Evolutionary conservation across 2,888 invertebrate species (phyloP).

Genomic region (Athrips mouffetella): DNA sequence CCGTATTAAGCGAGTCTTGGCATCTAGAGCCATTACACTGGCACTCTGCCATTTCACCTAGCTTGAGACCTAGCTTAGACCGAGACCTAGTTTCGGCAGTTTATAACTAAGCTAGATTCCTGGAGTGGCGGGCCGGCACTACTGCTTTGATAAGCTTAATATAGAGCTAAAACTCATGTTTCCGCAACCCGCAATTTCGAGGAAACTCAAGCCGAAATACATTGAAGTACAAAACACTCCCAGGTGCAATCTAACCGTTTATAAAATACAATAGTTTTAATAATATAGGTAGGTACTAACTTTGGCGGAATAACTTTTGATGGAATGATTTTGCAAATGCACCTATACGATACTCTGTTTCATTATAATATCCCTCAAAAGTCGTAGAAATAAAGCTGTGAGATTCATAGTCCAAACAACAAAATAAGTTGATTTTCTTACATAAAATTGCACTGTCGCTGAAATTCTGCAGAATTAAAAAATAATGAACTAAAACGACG

Average conservation of each 20-base stretch:
- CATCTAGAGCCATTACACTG: slow-evolving; percentile 51
- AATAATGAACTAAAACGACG: too few relatives aligned
- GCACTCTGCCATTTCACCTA: slow-evolving; percentile 56
- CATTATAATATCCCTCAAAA: too few relatives aligned
- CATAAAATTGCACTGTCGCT: too few relatives aligned
- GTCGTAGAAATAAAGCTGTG: too few relatives aligned
- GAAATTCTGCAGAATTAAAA: too few relatives aligned
- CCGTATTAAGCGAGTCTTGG: slow-evolving; percentile 60
- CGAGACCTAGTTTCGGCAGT: slow-evolving; percentile 42
- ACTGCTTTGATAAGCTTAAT: slow-evolving; percentile 11
- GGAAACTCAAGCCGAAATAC: not conserved
- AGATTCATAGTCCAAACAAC: too few relatives aligned
- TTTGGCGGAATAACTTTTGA: too few relatives aligned
- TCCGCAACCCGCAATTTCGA: slow-evolving; percentile 1
- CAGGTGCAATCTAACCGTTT: slow-evolving; percentile 3
- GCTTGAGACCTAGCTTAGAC: slow-evolving; percentile 41
- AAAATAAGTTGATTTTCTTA: too few relatives aligned
- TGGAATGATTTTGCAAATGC: too few relatives aligned
- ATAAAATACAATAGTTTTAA: too few relatives aligned
- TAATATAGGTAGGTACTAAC: too few relatives aligned
- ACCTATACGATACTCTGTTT: too few relatives aligned
- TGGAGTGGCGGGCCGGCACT: slow-evolving; percentile 10
- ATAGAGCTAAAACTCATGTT: slow-evolving; percentile 11
- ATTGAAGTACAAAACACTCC: not conserved
- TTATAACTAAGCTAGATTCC: slow-evolving; percentile 5